Evolutionary conservation across 2,888 invertebrate genomes (phyloP).

Genomic region (Liopterus haemorrhoidalis): DNA sequence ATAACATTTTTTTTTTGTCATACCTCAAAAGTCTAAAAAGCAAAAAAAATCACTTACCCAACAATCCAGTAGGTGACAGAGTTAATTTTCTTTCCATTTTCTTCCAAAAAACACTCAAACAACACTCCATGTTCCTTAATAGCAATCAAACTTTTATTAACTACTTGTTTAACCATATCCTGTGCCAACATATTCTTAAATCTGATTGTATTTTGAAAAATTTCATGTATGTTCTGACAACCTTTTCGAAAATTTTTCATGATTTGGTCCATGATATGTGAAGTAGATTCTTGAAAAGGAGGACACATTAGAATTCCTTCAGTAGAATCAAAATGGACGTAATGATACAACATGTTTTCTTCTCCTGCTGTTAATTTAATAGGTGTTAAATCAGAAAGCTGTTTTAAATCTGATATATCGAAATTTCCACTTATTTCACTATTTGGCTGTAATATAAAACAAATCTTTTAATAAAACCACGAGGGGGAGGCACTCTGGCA

Average conservation of each 20-base stretch:
- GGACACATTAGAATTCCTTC: constrained; percentile 69
- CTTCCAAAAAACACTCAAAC: constrained; percentile 54
- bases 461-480: constrained; percentile 10
- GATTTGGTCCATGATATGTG: constrained; percentile 47
- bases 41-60: constrained; percentile 56
- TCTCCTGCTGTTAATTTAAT: constrained; percentile 60
- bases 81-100: constrained; percentile 41
- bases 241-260: constrained; percentile 65
- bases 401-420: constrained; percentile 65
- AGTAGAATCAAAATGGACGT: constrained; percentile 63
- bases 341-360: constrained; percentile 70
- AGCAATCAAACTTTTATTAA: constrained; percentile 69
- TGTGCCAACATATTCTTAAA: constrained; percentile 47
- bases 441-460: constrained; percentile 51
- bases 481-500: too few species aligned
- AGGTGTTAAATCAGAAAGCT: constrained; percentile 49
- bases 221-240: constrained; percentile 64
- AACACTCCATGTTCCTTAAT: constrained; percentile 81
- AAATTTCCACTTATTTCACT: constrained; percentile 59
- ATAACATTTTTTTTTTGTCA: not conserved
- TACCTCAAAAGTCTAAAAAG: too few species aligned
- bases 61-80: constrained; percentile 72
- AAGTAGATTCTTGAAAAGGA: constrained; percentile 38
- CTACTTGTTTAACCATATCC: constrained; percentile 46
- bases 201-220: constrained; percentile 64